These are phyloP conservation scores for Lynx canadensis DNA, from an alignment of 2,113 vertebrate species.

Conservation along the genomic window DNA sequence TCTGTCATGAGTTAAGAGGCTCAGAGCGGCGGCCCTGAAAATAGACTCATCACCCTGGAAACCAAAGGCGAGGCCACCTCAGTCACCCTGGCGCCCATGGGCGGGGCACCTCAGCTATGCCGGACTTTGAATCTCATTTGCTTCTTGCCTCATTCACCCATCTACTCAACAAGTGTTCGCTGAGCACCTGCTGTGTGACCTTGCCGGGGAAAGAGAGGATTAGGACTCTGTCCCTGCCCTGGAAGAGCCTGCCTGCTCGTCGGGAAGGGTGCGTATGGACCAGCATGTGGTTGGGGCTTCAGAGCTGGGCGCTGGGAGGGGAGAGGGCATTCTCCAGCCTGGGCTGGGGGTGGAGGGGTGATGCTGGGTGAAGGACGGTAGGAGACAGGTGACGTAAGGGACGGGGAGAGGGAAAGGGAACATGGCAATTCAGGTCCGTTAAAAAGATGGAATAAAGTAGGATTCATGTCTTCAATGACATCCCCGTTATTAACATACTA, in stretches of 20 bases:
- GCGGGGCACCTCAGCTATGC: rapidly evolving
- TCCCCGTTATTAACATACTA: neutral
- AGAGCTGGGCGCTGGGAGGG: rapidly evolving
- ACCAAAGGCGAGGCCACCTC: neutral
- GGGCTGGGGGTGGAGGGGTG: rapidly evolving
- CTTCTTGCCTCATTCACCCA: neutral
- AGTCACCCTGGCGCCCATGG: rapidly evolving
- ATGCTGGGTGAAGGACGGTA: neutral
- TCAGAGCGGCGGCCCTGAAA: neutral
- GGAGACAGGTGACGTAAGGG: neutral
- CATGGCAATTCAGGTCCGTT: rapidly evolving
- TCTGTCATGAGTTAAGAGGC: neutral
- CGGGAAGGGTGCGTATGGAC: neutral
- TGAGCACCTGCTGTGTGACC: neutral
- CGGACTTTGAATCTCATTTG: neutral
- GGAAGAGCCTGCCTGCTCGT: neutral
- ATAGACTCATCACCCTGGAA: neutral
- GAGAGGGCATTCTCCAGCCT: neutral
- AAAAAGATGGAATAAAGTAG: neutral
- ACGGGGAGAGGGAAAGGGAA: rapidly evolving
- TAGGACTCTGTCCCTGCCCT: neutral
- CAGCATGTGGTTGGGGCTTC: neutral
- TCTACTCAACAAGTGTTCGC: neutral
- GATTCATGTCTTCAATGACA: rapidly evolving
- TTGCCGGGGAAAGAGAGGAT: rapidly evolving